Evolutionary conservation across 2,888 invertebrate genomes (phyloP), one percentile per base, ranked within the genome.

Genomic region (Zelleria hepariella): DNA sequence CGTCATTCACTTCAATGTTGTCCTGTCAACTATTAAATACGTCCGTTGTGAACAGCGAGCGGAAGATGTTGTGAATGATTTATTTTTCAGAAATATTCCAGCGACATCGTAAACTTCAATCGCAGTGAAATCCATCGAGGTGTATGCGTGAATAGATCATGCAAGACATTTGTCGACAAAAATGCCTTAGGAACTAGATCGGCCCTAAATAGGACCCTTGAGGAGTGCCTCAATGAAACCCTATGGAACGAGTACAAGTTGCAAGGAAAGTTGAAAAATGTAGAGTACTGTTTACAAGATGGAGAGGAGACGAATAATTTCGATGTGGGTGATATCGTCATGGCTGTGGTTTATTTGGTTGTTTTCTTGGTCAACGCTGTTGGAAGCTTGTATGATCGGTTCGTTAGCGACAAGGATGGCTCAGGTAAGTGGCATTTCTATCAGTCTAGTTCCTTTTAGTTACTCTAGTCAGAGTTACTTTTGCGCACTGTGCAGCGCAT

Each of bases 41-140:
- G 4, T 48, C 49, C 20, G 49, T n/a, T 6, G 2, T 49, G 20
- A 32, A 32, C 5, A 10, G 6, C 10, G 5, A 32, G 10, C 10
- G 10, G 10, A 5, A 52, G 6, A n/a, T 15, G n/a, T 2, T n/a
- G n/a, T n/a, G n/a, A n/a, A n/a, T n/a, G n/a, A n/a, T n/a, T 4
- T 42, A 15, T 5, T 25, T 57, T 57, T 20, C 72, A 87, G 87
- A 76, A 77, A 0, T 86, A 85, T 63, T 86, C 87, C 0, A 64
- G 71, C 25, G 73, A 82, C 62, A 73, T 68, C 0, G 47, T 78
- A 57, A 84, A 86, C 62, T 87, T 75, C 75, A 86, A 87, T 67
- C 67, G 86, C 23, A 77, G 77, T 0, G 64, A 72, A 59, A 64
- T 86, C 5, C 86, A 87, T 63, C 74, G 86, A 6, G 86, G 86